Base-by-base conservation (phyloP, 1,140 invertebrate species). In the Akabosia matsudoensis region DNA sequence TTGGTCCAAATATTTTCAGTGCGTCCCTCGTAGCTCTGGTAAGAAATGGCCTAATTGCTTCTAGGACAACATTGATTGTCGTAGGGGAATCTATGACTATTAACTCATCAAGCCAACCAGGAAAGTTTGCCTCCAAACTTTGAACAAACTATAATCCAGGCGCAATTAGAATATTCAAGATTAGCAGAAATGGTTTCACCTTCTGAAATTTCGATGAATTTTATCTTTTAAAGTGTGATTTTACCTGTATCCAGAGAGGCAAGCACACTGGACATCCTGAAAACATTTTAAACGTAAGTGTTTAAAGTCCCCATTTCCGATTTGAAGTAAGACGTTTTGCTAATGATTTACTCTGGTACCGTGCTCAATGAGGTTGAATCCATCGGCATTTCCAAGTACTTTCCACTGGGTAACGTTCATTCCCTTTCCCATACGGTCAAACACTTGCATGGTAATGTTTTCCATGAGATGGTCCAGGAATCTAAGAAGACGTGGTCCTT, bases 381-480 rank as follows among this genome's bases (percentile, higher is more conserved):
- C 61, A 7, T 67, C 61, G 4, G 26, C 24, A n/a, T 67, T 67
- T 30, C 61, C 61, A 2, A 67, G 30, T 10, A 67, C 61, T 1
- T 4, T 31, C 24, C 24, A 30, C 30, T 67, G 61, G 3, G 61
- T 67, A 2, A 67, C 61, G 22, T 67, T 67, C 30, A 67, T 28
- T 7, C 61, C 61, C 22, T 67, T 67, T 4, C 28, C 30, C 22
- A 30, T 24, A 3, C 61, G 61, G 13, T 67, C 61, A 31, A 30
- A 67, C 28, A 67, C 61, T 31, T 67, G 61, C 26, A 7, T 31
- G 10, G 61, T 67, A 31, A 67, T 31, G 61, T 67, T 67, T 67
- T 67, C 61, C 61, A 67, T 10, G 30, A 28, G 61, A 31, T 7
- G 10, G 7, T 30, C 28, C 24, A 67, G 10, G 61, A 16, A 67